A percentile compares a stretch with the other conserved stretches of the same genome.
Conservation (phyloP, 2,113 vertebrate genomes). For the Rhegmatorhina hoffmannsi region DNA sequence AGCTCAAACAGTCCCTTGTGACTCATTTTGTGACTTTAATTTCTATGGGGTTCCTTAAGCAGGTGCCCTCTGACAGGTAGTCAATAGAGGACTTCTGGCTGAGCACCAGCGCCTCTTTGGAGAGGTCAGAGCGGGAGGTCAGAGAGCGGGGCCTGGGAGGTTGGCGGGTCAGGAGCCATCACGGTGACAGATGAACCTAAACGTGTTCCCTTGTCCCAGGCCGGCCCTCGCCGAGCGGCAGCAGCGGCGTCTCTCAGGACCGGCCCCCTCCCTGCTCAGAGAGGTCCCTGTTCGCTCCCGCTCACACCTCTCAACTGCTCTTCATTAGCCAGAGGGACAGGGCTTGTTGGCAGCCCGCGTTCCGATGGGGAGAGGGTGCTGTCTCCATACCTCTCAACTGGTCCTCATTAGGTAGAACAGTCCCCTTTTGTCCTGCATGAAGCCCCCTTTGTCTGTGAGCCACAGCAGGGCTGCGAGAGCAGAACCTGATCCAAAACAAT, state of each 20-base stretch:
- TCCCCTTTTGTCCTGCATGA: slow-evolving; percentile 80
- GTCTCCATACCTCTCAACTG: slow-evolving; percentile 86
- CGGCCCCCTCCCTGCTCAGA: neutral
- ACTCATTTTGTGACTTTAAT: slow-evolving; percentile 87
- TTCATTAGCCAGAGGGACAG: slow-evolving; percentile 72
- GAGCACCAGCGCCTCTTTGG: slow-evolving; percentile 76
- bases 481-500: slow-evolving; percentile 82
- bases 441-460: slow-evolving; percentile 79
- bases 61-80: slow-evolving; percentile 93
- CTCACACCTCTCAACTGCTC: slow-evolving; percentile 82
- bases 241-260: slow-evolving; percentile 26
- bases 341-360: slow-evolving; percentile 54
- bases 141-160: slow-evolving; percentile 82
- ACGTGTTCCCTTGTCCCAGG: slow-evolving; percentile 14
- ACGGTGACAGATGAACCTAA: slow-evolving; percentile 83
- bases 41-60: slow-evolving; percentile 78
- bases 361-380: slow-evolving; percentile 70
- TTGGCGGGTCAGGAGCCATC: slow-evolving; percentile 86
- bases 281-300: slow-evolving; percentile 32
- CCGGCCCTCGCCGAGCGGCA: neutral
- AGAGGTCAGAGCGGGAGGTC: slow-evolving; percentile 87
- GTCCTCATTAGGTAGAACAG: slow-evolving; percentile 85
- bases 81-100: slow-evolving; percentile 86
- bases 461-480: slow-evolving; percentile 66
- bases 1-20: slow-evolving; percentile 83